Conservation (phyloP, 2,797 vertebrate species). For the Smutsia temminckii region DNA sequence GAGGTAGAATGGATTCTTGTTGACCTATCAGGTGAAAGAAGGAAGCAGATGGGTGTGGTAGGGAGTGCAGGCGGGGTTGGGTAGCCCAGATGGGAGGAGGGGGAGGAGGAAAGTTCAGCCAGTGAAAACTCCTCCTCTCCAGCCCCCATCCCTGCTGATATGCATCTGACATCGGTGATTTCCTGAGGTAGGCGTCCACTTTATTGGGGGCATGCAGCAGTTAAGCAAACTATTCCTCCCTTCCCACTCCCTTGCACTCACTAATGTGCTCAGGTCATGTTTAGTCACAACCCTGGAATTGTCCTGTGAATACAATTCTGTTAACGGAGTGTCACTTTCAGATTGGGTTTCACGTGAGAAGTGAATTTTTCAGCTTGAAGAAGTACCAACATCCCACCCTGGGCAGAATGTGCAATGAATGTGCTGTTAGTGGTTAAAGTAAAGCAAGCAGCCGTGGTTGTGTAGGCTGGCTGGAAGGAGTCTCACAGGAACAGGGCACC, state of each 20-base stretch:
- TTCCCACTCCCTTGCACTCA: too few relatives aligned
- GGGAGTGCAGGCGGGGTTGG: fast-evolving
- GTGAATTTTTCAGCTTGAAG: not conserved
- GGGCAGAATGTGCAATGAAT: not conserved
- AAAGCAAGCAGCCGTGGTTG: not conserved
- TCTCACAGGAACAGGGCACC: fast-evolving
- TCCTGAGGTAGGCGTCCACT: not conserved
- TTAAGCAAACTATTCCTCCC: not conserved
- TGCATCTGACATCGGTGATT: not conserved
- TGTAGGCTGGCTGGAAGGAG: not conserved
- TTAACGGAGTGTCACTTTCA: not conserved
- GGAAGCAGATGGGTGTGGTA: fast-evolving
- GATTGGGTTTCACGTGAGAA: not conserved
- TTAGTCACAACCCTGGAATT: not conserved
- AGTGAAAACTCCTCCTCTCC: not conserved
- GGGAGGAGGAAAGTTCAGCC: too few relatives aligned
- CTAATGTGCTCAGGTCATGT: not conserved
- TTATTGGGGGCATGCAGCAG: fast-evolving
- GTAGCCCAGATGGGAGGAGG: too few relatives aligned
- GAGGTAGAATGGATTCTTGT: not conserved
- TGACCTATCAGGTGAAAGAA: not conserved
- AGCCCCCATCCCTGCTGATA: not conserved
- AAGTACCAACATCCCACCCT: not conserved
- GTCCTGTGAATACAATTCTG: not conserved
- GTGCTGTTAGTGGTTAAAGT: not conserved